Evolutionary conservation across 2,797 vertebrate species (phyloP), one percentile per base, ranked within the genome.

Genomic region (Lophius americanus): DNA sequence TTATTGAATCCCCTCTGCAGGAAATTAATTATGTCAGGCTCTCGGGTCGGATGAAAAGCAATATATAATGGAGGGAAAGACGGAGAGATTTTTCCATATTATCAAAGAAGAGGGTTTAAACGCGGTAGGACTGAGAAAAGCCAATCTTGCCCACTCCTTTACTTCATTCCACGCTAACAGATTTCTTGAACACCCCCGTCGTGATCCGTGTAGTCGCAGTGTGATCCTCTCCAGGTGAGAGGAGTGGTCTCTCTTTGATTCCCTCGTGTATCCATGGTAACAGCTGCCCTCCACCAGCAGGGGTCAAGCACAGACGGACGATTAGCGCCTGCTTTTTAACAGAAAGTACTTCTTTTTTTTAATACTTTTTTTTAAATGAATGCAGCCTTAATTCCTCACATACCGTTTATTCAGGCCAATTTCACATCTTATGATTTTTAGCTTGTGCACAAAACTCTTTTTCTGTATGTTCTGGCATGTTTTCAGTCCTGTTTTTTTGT

Each of bases 151-250:
- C 58, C 50, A 11, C 60, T 64, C 38, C 46, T 33, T 50, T 37
- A 64, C 39, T 48, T 67, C 13, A 36, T 68, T 42, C 56, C 48
- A 66, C 3, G 38, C 69, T 76, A 48, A 44, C 72, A 75, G 67
- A 63, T 78, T 76, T 84, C 64, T 76, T 51, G 13, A 60, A 76
- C 73, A 44, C 78, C 81, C 64, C 69, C 64, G 51, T 77, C 70
- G 73, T 32, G 75, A 58, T 81, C 71, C 49, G 64, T 76, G 79
- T 85, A 75, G 72, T 79, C 81, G 5, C 61, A 55, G 50, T 70
- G 67, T 43, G 84, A 70, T 76, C 70, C 52, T 83, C 87, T 85
- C 88, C 88, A 90, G 89, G 88, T 90, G 84, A 80, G 84, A 78
- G 78, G 81, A 75, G 82, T 71, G 82, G 72, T 84, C 76, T 68